Evolutionary conservation across 2,888 invertebrate genomes (phyloP).

Genomic region (Mycogona germanica): DNA sequence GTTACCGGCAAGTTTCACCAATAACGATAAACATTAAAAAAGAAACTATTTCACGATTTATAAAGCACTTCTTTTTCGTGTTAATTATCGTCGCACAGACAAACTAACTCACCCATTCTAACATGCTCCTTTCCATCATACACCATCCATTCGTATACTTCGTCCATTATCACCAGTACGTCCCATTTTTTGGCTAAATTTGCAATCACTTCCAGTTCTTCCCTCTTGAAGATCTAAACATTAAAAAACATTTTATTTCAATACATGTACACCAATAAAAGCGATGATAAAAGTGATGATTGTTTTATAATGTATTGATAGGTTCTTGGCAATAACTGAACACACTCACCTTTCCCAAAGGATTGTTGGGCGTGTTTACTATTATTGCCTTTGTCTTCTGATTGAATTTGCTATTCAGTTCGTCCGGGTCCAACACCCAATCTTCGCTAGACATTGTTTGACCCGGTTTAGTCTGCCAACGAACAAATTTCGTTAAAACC

Average conservation of each 20-base stretch:
- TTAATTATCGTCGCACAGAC: too few species aligned
- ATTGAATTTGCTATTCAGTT: constrained; percentile 67
- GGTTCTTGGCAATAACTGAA: too few species aligned
- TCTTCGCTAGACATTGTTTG: constrained; percentile 46
- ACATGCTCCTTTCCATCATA: constrained; percentile 71
- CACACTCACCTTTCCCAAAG: constrained; percentile 69
- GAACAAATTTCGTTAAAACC: constrained; percentile 17
- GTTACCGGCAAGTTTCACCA: too few species aligned
- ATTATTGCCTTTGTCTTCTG: constrained; percentile 85
- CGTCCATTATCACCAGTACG: constrained; percentile 84
- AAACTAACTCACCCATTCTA: constrained; percentile 62
- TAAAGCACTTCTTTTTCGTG: too few species aligned
- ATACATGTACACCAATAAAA: not conserved
- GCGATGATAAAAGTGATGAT: not conserved
- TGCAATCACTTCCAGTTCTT: constrained; percentile 51
- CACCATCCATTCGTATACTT: constrained; percentile 97
- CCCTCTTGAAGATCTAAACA: constrained; percentile 30
- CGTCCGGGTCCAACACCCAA: constrained; percentile 74
- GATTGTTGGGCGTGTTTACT: constrained; percentile 97
- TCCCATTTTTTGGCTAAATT: constrained; percentile 84
- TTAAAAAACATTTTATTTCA: constrained; percentile 7
- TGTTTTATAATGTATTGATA: too few species aligned
- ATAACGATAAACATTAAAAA: too few species aligned
- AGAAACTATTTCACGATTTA: too few species aligned
- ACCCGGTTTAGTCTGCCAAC: constrained; percentile 35